phyloP scores from a whole-genome alignment of 2,797 vertebrate species.

The Balearica regulorum region DNA sequence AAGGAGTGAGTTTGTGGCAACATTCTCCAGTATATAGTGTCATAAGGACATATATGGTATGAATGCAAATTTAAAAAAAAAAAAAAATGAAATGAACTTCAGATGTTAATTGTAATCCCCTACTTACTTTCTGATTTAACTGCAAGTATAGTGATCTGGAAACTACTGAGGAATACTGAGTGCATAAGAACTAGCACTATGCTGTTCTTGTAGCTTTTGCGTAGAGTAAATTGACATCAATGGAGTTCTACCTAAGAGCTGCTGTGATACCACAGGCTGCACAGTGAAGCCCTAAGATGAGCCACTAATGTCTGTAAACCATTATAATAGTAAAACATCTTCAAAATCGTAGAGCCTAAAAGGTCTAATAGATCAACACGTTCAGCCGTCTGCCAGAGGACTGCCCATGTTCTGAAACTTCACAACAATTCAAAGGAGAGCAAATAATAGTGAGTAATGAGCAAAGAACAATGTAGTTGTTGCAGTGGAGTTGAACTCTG shows the following conservation, averaged over 20 bases:
- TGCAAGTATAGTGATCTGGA: background rate
- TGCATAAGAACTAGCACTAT: background rate
- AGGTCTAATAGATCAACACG: background rate
- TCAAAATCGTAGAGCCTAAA: background rate
- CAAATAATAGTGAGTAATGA: constrained; percentile 39
- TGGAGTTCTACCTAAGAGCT: background rate
- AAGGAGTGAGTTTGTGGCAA: background rate
- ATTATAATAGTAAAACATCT: background rate
- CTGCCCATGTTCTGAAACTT: constrained; percentile 26
- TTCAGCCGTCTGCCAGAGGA: constrained; percentile 8
- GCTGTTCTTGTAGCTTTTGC: background rate
- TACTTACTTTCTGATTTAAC: background rate
- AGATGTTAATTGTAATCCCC: background rate
- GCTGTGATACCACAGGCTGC: background rate
- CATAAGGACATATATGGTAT: background rate
- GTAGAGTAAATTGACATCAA: background rate
- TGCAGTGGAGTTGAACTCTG: constrained; percentile 1
- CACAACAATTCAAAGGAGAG: constrained; percentile 31
- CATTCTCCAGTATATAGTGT: background rate
- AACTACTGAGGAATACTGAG: background rate
- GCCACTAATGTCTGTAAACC: background rate
- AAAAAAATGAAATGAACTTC: background rate
- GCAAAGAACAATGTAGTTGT: constrained; percentile 36
- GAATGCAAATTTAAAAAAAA: background rate
- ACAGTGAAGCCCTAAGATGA: background rate